A percentile compares a stretch with the other conserved stretches of the same genome.
phyloP scores from a whole-genome alignment of 37 sponge, comb jelly and placozoan species.

The Amphimedon queenslandica region DNA sequence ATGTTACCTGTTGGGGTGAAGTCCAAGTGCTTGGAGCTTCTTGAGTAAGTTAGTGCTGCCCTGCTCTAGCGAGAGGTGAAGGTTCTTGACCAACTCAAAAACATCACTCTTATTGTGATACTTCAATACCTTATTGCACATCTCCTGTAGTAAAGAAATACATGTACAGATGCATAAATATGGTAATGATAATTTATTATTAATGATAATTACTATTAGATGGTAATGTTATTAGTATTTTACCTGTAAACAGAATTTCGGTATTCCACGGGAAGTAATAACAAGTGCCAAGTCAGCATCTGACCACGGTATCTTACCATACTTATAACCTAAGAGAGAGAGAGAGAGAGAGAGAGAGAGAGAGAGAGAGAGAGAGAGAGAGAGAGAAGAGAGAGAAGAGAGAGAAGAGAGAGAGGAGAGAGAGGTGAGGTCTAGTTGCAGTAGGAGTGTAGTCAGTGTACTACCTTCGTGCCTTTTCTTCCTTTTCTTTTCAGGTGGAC shows the following conservation, averaged over 20 bases:
- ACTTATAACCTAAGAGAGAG: constrained; percentile 52
- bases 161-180: constrained; percentile 11
- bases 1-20: constrained; percentile 61
- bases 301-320: constrained; percentile 53
- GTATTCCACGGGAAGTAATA: constrained; percentile 29
- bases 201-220: neutral
- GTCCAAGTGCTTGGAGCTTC: constrained; percentile 64
- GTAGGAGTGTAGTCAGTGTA: neutral
- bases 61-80: constrained; percentile 42
- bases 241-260: constrained; percentile 54
- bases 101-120: constrained; percentile 50
- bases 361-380: constrained; percentile 19
- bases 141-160: constrained; percentile 4
- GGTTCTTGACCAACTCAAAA: constrained; percentile 55
- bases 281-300: constrained; percentile 53
- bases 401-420: neutral
- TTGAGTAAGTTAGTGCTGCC: constrained; percentile 38
- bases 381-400: neutral
- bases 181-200: too few species aligned
- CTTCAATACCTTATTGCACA: constrained; percentile 28
- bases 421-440: neutral
- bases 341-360: constrained; percentile 10
- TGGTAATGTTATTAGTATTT: constrained; percentile 8
- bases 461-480: too few species aligned
- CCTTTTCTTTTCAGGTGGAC: too few species aligned